Evolutionary conservation across 2,888 invertebrate species (phyloP).

Genomic region (Hoplodrina ambigua): DNA sequence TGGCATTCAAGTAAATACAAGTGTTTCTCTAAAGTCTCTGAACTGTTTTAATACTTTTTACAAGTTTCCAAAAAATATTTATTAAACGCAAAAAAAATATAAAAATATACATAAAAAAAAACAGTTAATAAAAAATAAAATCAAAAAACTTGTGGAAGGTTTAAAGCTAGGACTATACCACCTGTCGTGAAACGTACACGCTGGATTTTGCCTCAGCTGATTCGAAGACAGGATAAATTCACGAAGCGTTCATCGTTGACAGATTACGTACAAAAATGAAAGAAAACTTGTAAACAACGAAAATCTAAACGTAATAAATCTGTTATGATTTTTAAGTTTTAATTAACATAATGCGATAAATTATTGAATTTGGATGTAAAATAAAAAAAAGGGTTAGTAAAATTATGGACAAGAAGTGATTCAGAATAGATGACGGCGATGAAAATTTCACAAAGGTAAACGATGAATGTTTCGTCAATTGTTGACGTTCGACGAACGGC

Average conservation of each 20-base stretch:
- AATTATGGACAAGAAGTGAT: conserved; percentile 49
- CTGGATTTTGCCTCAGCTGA: conserved; percentile 81
- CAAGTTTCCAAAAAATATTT: conserved; percentile 58
- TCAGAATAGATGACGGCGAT: conserved; percentile 59
- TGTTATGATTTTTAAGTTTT: conserved; percentile 35
- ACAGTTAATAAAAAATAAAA: conserved; percentile 3
- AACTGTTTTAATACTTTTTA: conserved; percentile 69
- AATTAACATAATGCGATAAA: conserved; percentile 27
- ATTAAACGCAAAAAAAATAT: conserved; percentile 18
- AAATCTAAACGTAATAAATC: conserved; percentile 20
- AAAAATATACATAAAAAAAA: conserved; percentile 21
- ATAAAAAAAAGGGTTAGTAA: conserved; percentile 25
- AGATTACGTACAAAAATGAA: conserved; percentile 38
- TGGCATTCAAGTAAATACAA: conserved; percentile 79
- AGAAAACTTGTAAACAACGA: conserved; percentile 44
- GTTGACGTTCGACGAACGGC: conserved; percentile 79
- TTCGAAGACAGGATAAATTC: conserved; percentile 72
- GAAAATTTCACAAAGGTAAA: conserved; percentile 65
- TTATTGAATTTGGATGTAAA: conserved; percentile 19
- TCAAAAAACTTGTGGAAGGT: conserved; percentile 63
- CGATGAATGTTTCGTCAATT: conserved; percentile 83
- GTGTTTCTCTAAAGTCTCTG: conserved; percentile 68
- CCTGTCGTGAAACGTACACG: conserved; percentile 73
- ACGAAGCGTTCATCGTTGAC: conserved; percentile 77
- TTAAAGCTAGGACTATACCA: conserved; percentile 69